phyloP scores from a whole-genome alignment of 2,113 vertebrate species.

The Dipodomys stephensi region DNA sequence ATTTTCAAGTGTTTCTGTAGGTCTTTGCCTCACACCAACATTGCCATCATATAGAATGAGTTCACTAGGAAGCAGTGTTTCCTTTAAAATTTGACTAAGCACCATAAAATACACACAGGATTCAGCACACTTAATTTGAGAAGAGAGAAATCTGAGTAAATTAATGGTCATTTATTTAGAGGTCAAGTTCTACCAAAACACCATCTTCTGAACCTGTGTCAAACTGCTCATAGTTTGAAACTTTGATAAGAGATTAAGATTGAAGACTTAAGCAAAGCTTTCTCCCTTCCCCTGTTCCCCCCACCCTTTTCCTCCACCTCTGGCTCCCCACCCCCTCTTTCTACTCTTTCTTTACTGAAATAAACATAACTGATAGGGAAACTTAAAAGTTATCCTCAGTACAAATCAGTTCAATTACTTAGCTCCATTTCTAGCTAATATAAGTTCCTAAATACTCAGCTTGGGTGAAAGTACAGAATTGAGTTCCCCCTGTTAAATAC shows the following conservation, averaged over 20 bases:
- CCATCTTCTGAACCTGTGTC: neutral
- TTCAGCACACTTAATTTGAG: neutral
- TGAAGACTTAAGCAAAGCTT: neutral
- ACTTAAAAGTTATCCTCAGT: neutral
- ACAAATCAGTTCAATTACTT: neutral
- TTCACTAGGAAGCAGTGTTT: slow-evolving; percentile 32
- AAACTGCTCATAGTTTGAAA: slow-evolving; percentile 16
- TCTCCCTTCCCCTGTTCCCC: neutral
- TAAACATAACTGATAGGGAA: neutral
- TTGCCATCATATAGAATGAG: neutral
- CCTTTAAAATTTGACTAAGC: slow-evolving; percentile 56
- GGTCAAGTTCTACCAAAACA: slow-evolving; percentile 24
- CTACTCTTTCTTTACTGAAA: neutral
- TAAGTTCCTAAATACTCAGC: neutral
- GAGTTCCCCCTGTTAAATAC: neutral
- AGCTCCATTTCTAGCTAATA: neutral
- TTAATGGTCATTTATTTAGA: slow-evolving; percentile 9
- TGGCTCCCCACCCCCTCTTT: neutral
- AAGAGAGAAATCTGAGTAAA: slow-evolving; percentile 13
- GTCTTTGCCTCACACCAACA: slow-evolving; percentile 42
- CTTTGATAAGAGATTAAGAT: neutral
- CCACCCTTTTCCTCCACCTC: too few relatives aligned
- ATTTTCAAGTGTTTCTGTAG: slow-evolving; percentile 71
- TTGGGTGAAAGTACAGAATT: neutral
- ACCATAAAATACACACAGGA: neutral